Conservation (phyloP, 53 echinoderm and acorn worm species). For the Patiria pectinifera region DNA sequence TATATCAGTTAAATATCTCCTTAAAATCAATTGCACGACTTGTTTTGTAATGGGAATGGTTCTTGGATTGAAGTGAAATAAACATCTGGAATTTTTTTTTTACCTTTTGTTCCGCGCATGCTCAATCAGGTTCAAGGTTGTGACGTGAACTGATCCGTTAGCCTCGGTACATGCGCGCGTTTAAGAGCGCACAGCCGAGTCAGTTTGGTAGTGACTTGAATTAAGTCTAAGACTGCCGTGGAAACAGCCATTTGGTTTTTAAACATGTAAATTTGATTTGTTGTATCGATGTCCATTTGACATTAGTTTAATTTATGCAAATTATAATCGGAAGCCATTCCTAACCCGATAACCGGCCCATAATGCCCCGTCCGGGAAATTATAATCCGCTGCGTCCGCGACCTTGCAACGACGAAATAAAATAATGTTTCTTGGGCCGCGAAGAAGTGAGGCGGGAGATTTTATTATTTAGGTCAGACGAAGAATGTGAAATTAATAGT, state of each 20-base stretch:
- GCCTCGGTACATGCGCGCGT: neutral
- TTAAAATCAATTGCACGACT: too few species aligned
- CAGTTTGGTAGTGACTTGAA: neutral
- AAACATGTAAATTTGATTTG: neutral
- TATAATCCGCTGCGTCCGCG: neutral
- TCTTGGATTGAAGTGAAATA: too few species aligned
- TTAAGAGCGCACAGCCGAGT: too few species aligned
- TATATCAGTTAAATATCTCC: too few species aligned
- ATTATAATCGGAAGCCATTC: neutral
- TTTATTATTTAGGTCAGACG: too few species aligned
- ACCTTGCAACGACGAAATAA: too few species aligned
- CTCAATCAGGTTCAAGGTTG: neutral
- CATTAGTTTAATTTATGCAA: neutral
- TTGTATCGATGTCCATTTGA: neutral
- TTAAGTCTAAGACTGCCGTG: neutral
- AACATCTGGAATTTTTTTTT: too few species aligned
- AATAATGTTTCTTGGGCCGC: too few species aligned
- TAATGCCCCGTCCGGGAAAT: neutral
- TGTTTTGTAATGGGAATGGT: too few species aligned
- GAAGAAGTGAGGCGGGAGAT: too few species aligned
- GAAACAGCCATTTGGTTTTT: neutral
- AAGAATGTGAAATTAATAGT: too few species aligned
- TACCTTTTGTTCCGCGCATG: too few species aligned
- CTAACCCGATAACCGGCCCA: neutral
- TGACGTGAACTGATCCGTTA: neutral